Conservation (phyloP, 2,888 invertebrate genomes). For the Protonemura montana region DNA sequence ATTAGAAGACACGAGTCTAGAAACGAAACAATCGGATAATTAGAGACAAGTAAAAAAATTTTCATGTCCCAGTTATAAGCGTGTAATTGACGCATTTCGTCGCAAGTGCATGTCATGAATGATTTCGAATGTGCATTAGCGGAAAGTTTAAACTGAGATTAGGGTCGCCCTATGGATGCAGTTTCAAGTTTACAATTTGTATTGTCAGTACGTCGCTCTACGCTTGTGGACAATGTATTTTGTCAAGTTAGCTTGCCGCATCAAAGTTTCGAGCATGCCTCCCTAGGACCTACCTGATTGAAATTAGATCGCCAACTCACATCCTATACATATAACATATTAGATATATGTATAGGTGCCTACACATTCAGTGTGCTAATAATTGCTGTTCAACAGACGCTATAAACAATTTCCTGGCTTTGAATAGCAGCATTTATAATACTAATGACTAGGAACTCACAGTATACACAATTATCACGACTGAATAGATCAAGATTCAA, state of each 20-base stretch:
- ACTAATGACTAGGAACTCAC: constrained; percentile 14
- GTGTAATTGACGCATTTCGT: background rate
- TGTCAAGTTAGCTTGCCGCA: background rate
- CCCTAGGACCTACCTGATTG: background rate
- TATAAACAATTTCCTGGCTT: background rate
- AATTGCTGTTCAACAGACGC: background rate
- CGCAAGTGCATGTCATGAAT: background rate
- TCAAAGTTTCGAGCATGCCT: background rate
- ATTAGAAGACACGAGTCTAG: background rate
- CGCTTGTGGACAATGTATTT: background rate
- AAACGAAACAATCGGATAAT: background rate
- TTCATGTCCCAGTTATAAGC: background rate
- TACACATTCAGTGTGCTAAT: background rate
- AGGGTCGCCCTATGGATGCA: background rate
- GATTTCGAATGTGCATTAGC: background rate
- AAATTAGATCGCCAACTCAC: background rate
- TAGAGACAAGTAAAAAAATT: background rate
- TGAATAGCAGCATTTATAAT: constrained; percentile 1
- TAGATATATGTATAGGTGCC: background rate
- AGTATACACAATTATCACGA: constrained; percentile 9
- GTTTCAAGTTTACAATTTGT: background rate
- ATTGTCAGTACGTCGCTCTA: background rate
- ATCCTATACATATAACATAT: background rate
- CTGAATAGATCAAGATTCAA: constrained; percentile 21
- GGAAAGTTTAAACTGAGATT: background rate